Evolutionary conservation across 2,797 vertebrate species (phyloP).

Genomic region (Columba guinea): DNA sequence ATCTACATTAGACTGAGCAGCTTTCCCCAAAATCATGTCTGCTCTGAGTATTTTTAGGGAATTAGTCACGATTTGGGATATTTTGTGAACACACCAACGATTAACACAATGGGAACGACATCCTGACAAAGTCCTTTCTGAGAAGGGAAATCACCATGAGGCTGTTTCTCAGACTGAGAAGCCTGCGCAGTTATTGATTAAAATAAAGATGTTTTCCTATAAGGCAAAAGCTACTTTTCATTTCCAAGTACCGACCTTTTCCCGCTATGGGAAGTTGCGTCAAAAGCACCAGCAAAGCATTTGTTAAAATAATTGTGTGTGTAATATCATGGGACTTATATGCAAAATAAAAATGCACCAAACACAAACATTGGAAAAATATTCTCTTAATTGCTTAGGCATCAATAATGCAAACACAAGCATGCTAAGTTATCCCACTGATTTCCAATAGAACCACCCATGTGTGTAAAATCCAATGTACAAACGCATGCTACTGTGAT

Average conservation of each 20-base stretch:
- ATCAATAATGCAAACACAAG: conserved; percentile 34
- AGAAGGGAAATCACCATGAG: background rate
- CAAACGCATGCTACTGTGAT: background rate
- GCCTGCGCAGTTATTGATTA: fast-evolving
- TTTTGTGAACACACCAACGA: background rate
- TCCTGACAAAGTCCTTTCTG: background rate
- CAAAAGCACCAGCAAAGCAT: background rate
- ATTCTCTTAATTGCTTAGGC: conserved; percentile 16
- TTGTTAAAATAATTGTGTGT: background rate
- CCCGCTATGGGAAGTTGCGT: background rate
- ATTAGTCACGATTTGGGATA: background rate
- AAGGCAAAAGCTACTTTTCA: background rate
- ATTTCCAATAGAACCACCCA: conserved; percentile 6
- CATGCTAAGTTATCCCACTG: background rate
- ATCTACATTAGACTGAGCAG: background rate
- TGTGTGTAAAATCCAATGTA: background rate
- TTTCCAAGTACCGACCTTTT: background rate
- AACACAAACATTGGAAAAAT: background rate
- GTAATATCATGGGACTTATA: background rate
- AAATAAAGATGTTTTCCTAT: background rate
- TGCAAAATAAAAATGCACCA: background rate
- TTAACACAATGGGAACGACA: background rate
- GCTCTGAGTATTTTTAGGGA: background rate
- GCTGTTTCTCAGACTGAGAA: background rate
- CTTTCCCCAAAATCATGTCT: background rate